phyloP scores from a whole-genome alignment of 2,113 vertebrate genomes.

The Donacobius atricapilla region DNA sequence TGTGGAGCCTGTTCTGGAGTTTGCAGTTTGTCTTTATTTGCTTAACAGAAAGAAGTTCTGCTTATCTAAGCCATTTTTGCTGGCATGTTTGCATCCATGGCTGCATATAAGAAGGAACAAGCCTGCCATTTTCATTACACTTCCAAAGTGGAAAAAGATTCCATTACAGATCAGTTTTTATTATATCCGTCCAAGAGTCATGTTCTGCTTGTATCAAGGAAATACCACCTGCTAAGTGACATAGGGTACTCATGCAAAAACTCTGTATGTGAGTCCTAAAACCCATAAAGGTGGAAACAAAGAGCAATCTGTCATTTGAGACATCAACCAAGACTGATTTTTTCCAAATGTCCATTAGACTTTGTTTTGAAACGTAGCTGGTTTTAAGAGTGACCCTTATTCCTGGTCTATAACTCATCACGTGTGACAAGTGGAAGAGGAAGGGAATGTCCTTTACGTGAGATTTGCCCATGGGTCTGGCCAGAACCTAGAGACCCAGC shows the following conservation, averaged over 20 bases:
- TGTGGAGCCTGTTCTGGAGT: neutral
- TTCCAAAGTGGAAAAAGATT: neutral
- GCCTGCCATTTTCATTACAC: neutral
- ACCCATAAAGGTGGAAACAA: neutral
- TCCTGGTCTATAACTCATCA: neutral
- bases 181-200: neutral
- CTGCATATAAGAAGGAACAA: neutral
- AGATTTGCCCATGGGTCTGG: conserved; percentile 2
- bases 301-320: conserved; percentile 18
- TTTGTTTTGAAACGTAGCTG: neutral
- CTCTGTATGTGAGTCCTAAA: neutral
- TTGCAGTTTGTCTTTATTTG: neutral
- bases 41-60: neutral
- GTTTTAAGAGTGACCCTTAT: neutral
- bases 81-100: neutral
- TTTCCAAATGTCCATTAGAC: neutral
- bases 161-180: neutral
- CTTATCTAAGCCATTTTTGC: neutral
- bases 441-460: neutral
- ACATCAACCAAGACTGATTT: neutral
- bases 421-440: neutral
- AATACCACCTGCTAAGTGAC: neutral
- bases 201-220: neutral
- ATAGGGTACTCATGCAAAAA: neutral
- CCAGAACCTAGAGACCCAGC: neutral